Percentiles rank a stretch among this genome's conserved stretches.
Evolutionary conservation across 2,113 vertebrate species (phyloP).

Genomic region (Vidua macroura): DNA sequence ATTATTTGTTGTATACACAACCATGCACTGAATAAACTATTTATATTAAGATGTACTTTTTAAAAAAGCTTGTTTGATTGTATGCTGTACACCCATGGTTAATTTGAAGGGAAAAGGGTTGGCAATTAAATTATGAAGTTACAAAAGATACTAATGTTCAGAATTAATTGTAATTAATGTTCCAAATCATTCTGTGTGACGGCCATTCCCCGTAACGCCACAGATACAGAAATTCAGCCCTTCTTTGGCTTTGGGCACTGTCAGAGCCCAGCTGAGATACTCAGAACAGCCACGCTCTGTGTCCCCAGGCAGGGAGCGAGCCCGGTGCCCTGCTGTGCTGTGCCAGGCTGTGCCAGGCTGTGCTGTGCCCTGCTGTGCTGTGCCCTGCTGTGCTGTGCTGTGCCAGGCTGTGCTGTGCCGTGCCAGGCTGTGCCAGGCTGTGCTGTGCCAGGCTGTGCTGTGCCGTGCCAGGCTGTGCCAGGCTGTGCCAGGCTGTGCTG

Average conservation of each 20-base stretch:
- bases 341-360: no score
- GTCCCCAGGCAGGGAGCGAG: not conserved
- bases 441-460: no score
- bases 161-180: not conserved
- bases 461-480: no score
- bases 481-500: not conserved
- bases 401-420: no score
- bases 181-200: not conserved
- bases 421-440: not conserved
- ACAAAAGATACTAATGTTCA: not conserved
- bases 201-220: not conserved
- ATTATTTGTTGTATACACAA: conserved; percentile 99
- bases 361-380: no score
- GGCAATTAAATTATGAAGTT: not conserved
- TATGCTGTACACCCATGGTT: not conserved
- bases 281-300: not conserved
- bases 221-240: not conserved
- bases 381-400: no score
- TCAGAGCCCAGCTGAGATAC: conserved; percentile 8
- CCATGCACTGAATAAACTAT: conserved; percentile 98
- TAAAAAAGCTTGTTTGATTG: conserved; percentile 68
- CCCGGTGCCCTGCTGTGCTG: not conserved
- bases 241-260: not conserved
- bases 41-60: conserved; percentile 91
- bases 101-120: not conserved